Evolutionary conservation across 2,888 invertebrate genomes (phyloP).

Genomic region (Dynastes tityus): DNA sequence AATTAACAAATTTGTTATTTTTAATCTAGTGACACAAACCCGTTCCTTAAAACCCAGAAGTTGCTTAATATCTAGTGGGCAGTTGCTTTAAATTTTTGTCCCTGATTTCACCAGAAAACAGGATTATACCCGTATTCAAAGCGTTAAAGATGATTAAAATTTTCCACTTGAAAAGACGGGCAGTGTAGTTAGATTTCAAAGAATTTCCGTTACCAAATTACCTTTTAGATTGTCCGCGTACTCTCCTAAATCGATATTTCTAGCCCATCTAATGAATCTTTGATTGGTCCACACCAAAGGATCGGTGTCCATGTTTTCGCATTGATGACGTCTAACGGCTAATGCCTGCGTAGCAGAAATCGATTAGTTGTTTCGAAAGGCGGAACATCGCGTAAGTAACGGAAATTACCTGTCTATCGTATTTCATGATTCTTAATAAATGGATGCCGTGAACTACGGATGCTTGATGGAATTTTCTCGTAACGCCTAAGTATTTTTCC

Average conservation of each 20-base stretch:
- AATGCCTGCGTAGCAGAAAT: slow-evolving; percentile 76
- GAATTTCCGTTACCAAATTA: slow-evolving; percentile 62
- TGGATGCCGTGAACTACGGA: slow-evolving; percentile 96
- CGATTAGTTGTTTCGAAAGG: not conserved
- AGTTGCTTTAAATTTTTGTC: too few species aligned
- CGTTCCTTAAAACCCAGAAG: too few species aligned
- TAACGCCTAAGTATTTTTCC: slow-evolving; percentile 93
- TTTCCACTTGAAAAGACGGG: too few species aligned
- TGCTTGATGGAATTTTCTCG: slow-evolving; percentile 94
- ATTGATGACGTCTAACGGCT: slow-evolving; percentile 89
- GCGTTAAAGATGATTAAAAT: not conserved
- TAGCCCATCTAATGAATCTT: slow-evolving; percentile 93
- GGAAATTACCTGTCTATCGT: slow-evolving; percentile 85
- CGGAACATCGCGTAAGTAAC: not conserved
- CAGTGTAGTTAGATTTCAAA: too few species aligned
- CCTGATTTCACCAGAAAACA: too few species aligned
- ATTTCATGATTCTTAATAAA: slow-evolving; percentile 91
- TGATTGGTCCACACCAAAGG: slow-evolving; percentile 97
- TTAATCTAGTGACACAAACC: too few species aligned
- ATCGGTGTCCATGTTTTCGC: slow-evolving; percentile 91
- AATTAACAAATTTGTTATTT: too few species aligned
- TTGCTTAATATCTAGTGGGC: too few species aligned
- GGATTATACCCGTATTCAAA: too few species aligned
- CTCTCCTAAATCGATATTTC: slow-evolving; percentile 94
- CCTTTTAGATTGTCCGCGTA: slow-evolving; percentile 95